Conservation (phyloP, 2,113 vertebrate species). For the Antidorcas marsupialis region DNA sequence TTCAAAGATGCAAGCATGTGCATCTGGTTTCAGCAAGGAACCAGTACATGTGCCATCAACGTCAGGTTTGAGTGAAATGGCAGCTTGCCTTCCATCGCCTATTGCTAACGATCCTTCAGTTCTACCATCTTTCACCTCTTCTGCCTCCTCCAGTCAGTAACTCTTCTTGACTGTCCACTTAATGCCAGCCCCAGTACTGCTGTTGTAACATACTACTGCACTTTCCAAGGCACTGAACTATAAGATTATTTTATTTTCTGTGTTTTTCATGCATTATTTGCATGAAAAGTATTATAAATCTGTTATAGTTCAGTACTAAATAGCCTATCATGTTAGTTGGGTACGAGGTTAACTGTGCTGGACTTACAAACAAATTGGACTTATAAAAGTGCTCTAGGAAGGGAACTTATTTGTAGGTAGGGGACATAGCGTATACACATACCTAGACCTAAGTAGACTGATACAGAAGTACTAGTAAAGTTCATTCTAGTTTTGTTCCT, state of each 20-base stretch:
- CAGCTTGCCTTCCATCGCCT: not conserved
- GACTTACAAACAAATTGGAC: not conserved
- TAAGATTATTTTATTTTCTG: not conserved
- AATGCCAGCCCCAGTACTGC: not conserved
- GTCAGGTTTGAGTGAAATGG: not conserved
- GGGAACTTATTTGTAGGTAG: not conserved
- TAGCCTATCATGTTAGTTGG: not conserved
- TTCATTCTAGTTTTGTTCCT: not conserved
- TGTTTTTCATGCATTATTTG: not conserved
- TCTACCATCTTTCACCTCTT: not conserved
- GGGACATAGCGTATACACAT: not conserved
- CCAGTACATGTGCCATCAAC: rapidly evolving
- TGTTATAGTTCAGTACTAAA: not conserved
- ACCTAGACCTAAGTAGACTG: not conserved
- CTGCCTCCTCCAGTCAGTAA: not conserved
- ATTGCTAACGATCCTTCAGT: rapidly evolving
- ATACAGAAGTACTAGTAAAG: not conserved
- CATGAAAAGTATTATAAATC: not conserved
- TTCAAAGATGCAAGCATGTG: not conserved
- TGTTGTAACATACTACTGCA: not conserved
- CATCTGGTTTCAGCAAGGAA: not conserved
- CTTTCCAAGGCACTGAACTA: not conserved
- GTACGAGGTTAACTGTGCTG: not conserved
- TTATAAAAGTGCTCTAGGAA: not conserved
- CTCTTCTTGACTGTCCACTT: not conserved